Percentiles rank a stretch among this genome's conserved stretches.
These are phyloP conservation scores for Pammene fasciana DNA, from an alignment of 2,888 invertebrate species.

Conservation along the genomic window DNA sequence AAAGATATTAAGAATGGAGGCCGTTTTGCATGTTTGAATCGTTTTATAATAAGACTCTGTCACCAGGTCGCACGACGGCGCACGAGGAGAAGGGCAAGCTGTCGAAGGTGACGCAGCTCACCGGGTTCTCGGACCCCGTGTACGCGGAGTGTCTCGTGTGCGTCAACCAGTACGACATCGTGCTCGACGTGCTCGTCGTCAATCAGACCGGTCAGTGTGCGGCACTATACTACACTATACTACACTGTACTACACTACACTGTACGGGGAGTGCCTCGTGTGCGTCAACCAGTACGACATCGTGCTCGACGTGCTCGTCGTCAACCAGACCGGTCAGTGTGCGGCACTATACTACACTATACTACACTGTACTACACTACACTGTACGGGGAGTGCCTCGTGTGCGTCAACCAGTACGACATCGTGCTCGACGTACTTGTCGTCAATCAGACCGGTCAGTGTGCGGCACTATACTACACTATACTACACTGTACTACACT, in stretches of 20 bases:
- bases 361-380: too few species aligned
- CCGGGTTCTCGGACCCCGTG: constrained; percentile 99
- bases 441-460: constrained; percentile 96
- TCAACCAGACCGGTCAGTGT: constrained; percentile 94
- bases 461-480: too few species aligned
- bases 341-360: too few species aligned
- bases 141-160: constrained; percentile 99
- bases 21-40: too few species aligned
- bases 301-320: constrained; percentile 98
- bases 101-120: constrained; percentile 95
- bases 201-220: constrained; percentile 93
- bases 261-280: constrained; percentile 99
- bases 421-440: constrained; percentile 99
- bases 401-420: constrained; percentile 99
- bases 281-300: constrained; percentile 99
- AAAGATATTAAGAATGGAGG: too few species aligned
- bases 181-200: constrained; percentile 98
- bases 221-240: too few species aligned
- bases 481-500: too few species aligned
- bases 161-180: constrained; percentile 99
- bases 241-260: too few species aligned
- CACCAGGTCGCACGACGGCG: constrained; percentile 58
- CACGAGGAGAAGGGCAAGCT: constrained; percentile 63
- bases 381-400: constrained; percentile 98
- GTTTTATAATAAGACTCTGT: too few species aligned